These are phyloP conservation scores for Porphyrio hochstetteri DNA, from an alignment of 2,113 vertebrate species.

Conservation along the genomic window DNA sequence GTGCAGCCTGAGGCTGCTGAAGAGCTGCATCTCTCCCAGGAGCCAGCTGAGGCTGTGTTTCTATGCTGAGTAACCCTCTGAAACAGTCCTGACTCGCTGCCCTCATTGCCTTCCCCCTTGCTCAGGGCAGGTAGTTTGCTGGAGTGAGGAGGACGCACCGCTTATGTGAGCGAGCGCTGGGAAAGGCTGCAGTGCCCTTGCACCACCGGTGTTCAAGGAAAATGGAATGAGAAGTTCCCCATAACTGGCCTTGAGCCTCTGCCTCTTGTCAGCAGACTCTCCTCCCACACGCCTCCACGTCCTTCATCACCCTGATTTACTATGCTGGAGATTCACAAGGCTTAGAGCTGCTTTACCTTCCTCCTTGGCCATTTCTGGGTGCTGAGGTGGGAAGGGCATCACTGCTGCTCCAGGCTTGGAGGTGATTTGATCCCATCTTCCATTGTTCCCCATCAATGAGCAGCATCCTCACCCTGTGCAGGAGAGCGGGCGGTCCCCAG, in stretches of 20 bases:
- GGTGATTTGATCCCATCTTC: too few species aligned
- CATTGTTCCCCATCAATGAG: too few species aligned
- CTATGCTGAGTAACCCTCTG: background rate
- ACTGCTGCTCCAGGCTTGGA: too few species aligned
- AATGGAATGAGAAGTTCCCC: background rate
- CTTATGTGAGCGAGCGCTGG: background rate
- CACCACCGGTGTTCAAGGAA: background rate
- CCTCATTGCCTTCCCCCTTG: background rate
- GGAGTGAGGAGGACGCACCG: background rate
- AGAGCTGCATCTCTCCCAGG: background rate
- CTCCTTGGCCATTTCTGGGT: fast-evolving
- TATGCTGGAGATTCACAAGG: background rate
- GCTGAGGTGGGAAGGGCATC: background rate
- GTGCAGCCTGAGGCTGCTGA: background rate
- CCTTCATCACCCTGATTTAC: background rate
- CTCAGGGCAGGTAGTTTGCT: background rate
- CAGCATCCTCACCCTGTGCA: background rate
- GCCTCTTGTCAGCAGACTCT: background rate
- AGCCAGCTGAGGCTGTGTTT: background rate
- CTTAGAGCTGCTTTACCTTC: background rate
- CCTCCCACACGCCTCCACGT: background rate
- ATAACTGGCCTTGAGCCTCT: background rate
- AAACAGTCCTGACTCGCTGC: background rate
- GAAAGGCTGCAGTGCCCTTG: background rate
- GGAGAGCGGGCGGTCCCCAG: background rate